Conservation (phyloP, 2,797 vertebrate species). For the Mallotus villosus region DNA sequence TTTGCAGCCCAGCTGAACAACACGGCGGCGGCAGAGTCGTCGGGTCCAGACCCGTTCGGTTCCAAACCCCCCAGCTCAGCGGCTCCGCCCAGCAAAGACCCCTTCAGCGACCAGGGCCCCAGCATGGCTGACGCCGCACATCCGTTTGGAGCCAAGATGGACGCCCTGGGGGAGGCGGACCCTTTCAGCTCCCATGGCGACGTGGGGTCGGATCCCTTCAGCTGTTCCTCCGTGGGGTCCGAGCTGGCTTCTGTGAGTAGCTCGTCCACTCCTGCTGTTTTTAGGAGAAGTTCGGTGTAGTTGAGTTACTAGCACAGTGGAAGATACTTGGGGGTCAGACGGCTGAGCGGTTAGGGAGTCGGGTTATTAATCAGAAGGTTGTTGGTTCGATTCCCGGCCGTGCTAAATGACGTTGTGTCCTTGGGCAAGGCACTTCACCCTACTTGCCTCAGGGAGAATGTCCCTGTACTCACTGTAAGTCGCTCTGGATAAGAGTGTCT, state of each 20-base stretch:
- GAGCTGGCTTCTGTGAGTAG: conserved; percentile 66
- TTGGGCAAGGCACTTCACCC: too few species aligned
- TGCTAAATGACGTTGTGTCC: too few species aligned
- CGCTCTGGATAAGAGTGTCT: too few species aligned
- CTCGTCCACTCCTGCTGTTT: too few species aligned
- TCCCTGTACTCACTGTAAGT: too few species aligned
- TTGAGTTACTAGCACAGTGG: neutral
- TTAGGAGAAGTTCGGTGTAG: too few species aligned
- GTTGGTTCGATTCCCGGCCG: too few species aligned
- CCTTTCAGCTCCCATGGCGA: conserved; percentile 70
- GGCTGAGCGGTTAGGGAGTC: too few species aligned
- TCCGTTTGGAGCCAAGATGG: conserved; percentile 60
- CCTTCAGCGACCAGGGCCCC: conserved; percentile 54
- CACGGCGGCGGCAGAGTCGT: conserved; percentile 34
- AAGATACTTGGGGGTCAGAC: too few species aligned
- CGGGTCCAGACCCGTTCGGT: conserved; percentile 62
- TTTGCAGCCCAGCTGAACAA: conserved; percentile 66
- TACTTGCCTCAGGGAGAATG: too few species aligned
- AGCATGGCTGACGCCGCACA: conserved; percentile 29
- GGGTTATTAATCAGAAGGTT: too few species aligned
- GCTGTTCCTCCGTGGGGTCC: conserved; percentile 46
- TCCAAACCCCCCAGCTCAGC: conserved; percentile 48
- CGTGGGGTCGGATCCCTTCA: conserved; percentile 69
- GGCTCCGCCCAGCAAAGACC: conserved; percentile 52
- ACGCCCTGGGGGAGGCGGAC: conserved; percentile 54